Conservation (phyloP, 2,113 vertebrate genomes). For the Montifringilla adamsi region DNA sequence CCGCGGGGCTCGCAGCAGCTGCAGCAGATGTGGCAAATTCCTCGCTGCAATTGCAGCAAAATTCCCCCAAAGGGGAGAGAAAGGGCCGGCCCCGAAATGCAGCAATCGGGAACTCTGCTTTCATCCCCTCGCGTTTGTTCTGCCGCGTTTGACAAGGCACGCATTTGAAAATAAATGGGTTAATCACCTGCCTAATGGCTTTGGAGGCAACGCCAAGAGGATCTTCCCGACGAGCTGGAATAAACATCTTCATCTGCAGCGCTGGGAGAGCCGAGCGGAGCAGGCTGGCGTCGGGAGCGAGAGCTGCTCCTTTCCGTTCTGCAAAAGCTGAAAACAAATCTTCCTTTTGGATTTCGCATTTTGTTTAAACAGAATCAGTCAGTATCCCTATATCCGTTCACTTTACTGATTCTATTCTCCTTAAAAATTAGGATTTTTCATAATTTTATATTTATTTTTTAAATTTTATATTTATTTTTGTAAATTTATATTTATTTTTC, state of each 20-base stretch:
- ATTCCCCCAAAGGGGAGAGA: constrained; percentile 19
- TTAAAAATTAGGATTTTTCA: background rate
- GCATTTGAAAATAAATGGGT: constrained; percentile 30
- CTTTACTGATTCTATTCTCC: background rate
- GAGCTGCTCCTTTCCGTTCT: background rate
- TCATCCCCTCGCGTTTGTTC: constrained; percentile 9
- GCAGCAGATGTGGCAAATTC: background rate
- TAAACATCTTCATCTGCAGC: background rate
- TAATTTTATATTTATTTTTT: background rate
- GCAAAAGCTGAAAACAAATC: background rate
- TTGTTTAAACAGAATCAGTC: background rate
- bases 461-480: background rate
- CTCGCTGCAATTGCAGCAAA: background rate
- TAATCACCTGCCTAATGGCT: constrained; percentile 43
- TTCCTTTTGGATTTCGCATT: background rate
- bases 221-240: background rate
- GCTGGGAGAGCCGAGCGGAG: background rate
- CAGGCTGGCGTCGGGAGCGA: background rate
- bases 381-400: background rate
- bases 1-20: background rate
- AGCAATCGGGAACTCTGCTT: background rate
- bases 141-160: background rate
- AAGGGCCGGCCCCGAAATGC: constrained; percentile 13
- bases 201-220: background rate
- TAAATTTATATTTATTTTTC: background rate